phyloP scores from a whole-genome alignment of 2,797 vertebrate genomes.

The Paguma larvata region DNA sequence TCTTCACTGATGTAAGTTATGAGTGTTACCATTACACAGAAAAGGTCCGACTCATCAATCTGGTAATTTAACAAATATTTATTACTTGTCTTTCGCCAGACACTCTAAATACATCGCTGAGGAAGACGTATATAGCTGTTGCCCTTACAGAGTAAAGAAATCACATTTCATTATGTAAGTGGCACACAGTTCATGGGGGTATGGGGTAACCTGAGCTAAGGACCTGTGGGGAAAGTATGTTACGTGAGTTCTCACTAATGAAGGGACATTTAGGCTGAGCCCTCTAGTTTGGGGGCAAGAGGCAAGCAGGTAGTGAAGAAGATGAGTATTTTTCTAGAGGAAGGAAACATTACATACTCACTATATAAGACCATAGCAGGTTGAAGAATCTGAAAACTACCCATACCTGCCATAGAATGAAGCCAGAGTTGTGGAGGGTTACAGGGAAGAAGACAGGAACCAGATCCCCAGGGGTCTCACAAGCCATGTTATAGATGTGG shows the following conservation, averaged over 20 bases:
- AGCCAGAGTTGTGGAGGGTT: rapidly evolving
- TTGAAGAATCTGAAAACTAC: neutral
- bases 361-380: neutral
- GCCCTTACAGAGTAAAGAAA: rapidly evolving
- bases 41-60: neutral
- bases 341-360: neutral
- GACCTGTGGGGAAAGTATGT: rapidly evolving
- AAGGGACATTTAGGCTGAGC: neutral
- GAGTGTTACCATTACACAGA: neutral
- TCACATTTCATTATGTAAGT: no score
- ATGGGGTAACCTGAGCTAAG: neutral
- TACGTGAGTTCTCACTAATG: neutral
- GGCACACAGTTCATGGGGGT: neutral
- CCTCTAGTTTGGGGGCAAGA: neutral
- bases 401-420: neutral
- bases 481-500: neutral
- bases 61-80: neutral
- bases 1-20: constrained; percentile 7
- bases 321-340: no score
- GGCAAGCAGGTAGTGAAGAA: neutral
- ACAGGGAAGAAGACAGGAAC: neutral
- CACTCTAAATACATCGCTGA: neutral
- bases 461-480: neutral
- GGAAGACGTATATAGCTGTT: neutral
- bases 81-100: neutral